Percentiles rank a stretch among this genome's conserved stretches.
These are phyloP conservation scores for Petrophora chlorosata DNA, from an alignment of 2,888 invertebrate genomes.

Conservation along the genomic window DNA sequence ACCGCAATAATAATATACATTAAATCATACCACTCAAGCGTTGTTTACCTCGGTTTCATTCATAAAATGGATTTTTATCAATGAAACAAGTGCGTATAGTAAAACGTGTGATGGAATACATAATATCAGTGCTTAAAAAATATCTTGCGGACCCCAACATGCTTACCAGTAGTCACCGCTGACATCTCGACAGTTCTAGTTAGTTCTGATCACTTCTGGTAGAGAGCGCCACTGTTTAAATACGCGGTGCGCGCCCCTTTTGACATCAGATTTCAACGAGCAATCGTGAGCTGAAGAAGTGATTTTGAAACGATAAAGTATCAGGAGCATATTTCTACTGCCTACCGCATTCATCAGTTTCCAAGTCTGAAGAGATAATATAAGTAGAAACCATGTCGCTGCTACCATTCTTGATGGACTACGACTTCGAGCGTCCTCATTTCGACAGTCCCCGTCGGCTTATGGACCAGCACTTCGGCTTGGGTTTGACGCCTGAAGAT, in stretches of 20 bases:
- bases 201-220: constrained; percentile 54
- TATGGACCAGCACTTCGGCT: constrained; percentile 81
- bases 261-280: constrained; percentile 53
- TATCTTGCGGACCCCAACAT: constrained; percentile 39
- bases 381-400: constrained; percentile 69
- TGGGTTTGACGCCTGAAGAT: constrained; percentile 78
- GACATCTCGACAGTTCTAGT: constrained; percentile 58
- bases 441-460: constrained; percentile 73
- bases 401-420: constrained; percentile 71
- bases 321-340: neutral
- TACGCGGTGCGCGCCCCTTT: constrained; percentile 41
- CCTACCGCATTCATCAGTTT: neutral
- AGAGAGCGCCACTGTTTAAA: constrained; percentile 54
- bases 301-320: constrained; percentile 21
- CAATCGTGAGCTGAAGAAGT: constrained; percentile 17
- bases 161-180: constrained; percentile 36
- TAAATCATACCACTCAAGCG: too few relatives aligned
- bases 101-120: too few relatives aligned
- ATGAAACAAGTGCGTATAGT: too few relatives aligned
- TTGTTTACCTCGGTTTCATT: too few relatives aligned
- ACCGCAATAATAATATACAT: too few relatives aligned
- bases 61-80: too few relatives aligned
- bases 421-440: constrained; percentile 64
- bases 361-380: neutral
- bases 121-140: too few relatives aligned